Evolutionary conservation across 2,797 vertebrate species (phyloP).

Genomic region (Emydoidea blandingii): DNA sequence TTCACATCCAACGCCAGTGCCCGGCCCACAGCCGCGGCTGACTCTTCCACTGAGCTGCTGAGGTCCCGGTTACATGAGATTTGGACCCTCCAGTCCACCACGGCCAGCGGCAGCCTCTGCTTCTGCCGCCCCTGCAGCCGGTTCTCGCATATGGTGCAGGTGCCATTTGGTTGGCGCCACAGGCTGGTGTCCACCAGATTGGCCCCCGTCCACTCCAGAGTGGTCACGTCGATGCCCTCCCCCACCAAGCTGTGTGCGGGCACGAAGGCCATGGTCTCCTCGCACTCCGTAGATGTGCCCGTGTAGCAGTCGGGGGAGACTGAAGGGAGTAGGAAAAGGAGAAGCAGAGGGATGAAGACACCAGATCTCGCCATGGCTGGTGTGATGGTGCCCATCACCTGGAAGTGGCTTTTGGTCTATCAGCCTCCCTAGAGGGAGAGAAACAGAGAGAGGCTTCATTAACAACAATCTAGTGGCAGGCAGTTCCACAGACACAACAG

Average conservation of each 20-base stretch:
- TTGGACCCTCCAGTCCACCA: conserved; percentile 69
- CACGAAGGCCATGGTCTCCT: conserved; percentile 76
- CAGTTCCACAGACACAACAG: not conserved
- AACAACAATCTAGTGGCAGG: not conserved
- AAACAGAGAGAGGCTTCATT: not conserved
- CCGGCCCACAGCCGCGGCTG: conserved; percentile 80
- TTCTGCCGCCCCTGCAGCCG: not conserved
- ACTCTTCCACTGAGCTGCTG: conserved; percentile 75
- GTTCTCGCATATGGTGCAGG: conserved; percentile 80
- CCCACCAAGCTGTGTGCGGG: conserved; percentile 86
- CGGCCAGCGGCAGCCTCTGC: conserved; percentile 62
- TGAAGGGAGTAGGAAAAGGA: conserved; percentile 64
- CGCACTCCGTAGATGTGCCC: conserved; percentile 76
- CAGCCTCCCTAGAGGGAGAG: not conserved
- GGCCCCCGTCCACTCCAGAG: conserved; percentile 82
- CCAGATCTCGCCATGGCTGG: not conserved
- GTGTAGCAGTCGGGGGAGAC: conserved; percentile 70
- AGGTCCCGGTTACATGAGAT: conserved; percentile 78
- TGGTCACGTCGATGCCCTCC: conserved; percentile 87
- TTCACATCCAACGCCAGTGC: conserved; percentile 70
- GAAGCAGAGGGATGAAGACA: not conserved
- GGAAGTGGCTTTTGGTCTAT: not conserved
- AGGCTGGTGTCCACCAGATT: conserved; percentile 80
- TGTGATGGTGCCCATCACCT: not conserved
- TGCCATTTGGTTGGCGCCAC: conserved; percentile 79